Evolutionary conservation across 2,888 invertebrate species (phyloP).

Genomic region (Ormyrus thymus): DNA sequence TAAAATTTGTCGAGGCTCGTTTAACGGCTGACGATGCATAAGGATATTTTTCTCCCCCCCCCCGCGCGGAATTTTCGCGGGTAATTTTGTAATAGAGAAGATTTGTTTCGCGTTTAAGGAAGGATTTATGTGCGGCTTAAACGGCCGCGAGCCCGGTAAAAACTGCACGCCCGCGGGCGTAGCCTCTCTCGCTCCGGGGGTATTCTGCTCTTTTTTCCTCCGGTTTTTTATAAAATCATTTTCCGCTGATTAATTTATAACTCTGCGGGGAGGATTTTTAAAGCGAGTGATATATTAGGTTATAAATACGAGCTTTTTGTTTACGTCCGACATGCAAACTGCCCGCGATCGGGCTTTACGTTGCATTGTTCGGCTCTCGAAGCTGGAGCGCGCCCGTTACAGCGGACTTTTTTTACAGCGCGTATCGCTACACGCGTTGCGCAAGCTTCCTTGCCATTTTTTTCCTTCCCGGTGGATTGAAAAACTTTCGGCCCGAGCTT

Average conservation of each 20-base stretch:
- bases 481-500: too few species aligned
- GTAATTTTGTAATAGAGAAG: slow-evolving; percentile 48
- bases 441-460: too few species aligned
- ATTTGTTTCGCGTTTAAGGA: slow-evolving; percentile 47
- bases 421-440: neutral
- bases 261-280: slow-evolving; percentile 17
- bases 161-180: neutral
- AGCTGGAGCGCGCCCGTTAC: neutral
- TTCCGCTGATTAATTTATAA: slow-evolving; percentile 44
- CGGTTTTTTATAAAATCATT: slow-evolving; percentile 36
- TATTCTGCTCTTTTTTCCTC: neutral
- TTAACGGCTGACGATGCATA: slow-evolving; percentile 48
- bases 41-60: slow-evolving; percentile 39
- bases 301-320: slow-evolving; percentile 44
- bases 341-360: slow-evolving; percentile 12
- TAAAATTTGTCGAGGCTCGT: slow-evolving; percentile 51
- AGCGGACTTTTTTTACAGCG: neutral
- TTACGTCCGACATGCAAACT: slow-evolving; percentile 30
- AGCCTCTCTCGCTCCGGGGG: neutral
- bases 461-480: too few species aligned
- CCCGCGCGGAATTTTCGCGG: slow-evolving; percentile 47
- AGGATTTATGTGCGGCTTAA: slow-evolving; percentile 47
- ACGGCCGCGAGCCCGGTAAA: slow-evolving; percentile 18
- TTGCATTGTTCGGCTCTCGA: slow-evolving; percentile 30
- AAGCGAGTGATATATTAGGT: slow-evolving; percentile 39